phyloP scores from a whole-genome alignment of 2,113 vertebrate genomes.

The Onychostruthus taczanowskii region DNA sequence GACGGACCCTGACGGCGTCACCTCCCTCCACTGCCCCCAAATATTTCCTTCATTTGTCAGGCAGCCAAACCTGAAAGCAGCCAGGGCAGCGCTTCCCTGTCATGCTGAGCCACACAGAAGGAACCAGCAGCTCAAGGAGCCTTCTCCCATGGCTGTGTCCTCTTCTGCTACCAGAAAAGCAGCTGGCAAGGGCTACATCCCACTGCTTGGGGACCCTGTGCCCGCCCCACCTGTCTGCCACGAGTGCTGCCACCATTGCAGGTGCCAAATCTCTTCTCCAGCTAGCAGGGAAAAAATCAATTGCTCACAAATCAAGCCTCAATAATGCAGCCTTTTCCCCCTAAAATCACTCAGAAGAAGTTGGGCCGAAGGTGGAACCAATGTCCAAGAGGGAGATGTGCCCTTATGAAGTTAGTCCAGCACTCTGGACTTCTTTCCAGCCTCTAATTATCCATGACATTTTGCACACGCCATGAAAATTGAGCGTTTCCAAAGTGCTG shows the following conservation, averaged over 20 bases:
- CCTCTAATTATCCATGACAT: neutral
- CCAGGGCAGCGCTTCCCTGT: neutral
- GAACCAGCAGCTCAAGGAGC: neutral
- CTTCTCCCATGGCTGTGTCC: neutral
- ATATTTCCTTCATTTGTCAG: neutral
- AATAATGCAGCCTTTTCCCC: neutral
- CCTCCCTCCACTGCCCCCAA: neutral
- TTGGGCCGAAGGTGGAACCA: neutral
- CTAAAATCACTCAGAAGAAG: neutral
- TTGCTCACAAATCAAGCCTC: neutral
- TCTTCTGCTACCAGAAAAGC: neutral
- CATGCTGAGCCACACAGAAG: neutral
- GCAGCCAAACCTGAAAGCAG: neutral
- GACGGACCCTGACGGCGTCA: neutral
- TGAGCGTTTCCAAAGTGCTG: rapidly evolving
- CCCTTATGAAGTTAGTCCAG: neutral
- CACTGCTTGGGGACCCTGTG: neutral
- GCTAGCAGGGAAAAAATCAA: neutral
- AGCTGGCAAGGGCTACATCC: rapidly evolving
- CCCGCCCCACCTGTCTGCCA: neutral
- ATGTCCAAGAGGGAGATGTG: neutral
- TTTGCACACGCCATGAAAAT: rapidly evolving
- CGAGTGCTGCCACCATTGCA: rapidly evolving
- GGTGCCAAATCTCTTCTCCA: neutral
- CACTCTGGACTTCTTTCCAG: neutral